Base-by-base conservation (phyloP, 2,888 invertebrate species). In the Andrena minutula region DNA sequence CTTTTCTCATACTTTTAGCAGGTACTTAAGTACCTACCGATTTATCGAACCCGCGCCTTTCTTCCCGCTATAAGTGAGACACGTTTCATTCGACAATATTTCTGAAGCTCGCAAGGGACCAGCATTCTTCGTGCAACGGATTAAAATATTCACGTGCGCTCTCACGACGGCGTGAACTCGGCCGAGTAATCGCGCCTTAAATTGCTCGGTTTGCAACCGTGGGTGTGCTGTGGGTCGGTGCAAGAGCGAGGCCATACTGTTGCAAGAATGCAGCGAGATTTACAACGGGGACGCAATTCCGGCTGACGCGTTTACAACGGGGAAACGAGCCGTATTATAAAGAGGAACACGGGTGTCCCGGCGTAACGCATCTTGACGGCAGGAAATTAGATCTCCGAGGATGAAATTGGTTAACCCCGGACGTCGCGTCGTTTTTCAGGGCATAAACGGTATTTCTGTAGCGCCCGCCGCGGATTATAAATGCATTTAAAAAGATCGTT, bases 341-440 rank as follows among this genome's bases (percentile, higher is more conserved):
- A 88, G 88, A 88, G 86, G 83, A 88, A 88, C 84, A 86, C 82
- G 87, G 84, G 86, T 82, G 86, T 83, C 85, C 79, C 82, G 72
- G 78, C 84, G 82, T 83, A 80, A 88, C 86, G 88, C 89, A 86
- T 88, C 87, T 83, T 85, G 90, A 90, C 89, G 87, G 88, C 84
- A 88, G 91, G 91, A 91, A 91, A 91, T 91, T 91, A 91, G 91
- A 91, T 91, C 89, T 89, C 89, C 85, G 89, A 83, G 90, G 88
- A 85, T 83, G 84, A 88, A 89, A 89, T 86, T 88, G 88, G 85
- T 86, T 88, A 88, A 88, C 88, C 86, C 56, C 76, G 75, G 86
- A 85, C 81, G 83, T 66, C 79, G 75, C 81, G 26, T 80, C 75
- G 68, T 84, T 83, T 87, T 88, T 75, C 79, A 80, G 49, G 8